A percentile compares a stretch with the other conserved stretches of the same genome.
Conservation (phyloP, 2,888 invertebrate genomes). For the Macrophya alboannulata region DNA sequence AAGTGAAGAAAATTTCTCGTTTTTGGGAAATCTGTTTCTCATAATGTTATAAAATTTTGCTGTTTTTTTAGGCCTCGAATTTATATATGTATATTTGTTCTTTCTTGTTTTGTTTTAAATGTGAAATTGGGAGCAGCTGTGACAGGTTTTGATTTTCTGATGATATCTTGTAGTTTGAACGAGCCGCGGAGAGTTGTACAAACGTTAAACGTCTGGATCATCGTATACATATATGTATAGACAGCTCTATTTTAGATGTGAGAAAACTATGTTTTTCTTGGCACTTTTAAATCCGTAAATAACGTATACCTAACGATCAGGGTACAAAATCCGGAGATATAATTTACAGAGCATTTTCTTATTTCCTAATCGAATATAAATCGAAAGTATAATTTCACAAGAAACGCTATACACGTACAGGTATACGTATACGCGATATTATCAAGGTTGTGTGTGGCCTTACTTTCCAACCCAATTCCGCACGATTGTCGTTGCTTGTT, state of each 20-base stretch:
- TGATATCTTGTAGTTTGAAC: background rate
- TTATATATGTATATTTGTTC: background rate
- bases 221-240: too few relatives aligned
- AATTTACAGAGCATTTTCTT: constrained; percentile 22
- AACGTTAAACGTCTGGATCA: background rate
- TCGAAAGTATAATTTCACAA: constrained; percentile 57
- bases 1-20: background rate
- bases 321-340: background rate
- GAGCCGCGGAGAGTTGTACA: background rate
- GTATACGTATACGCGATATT: constrained; percentile 36
- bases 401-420: background rate
- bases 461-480: constrained; percentile 73
- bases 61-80: too few relatives aligned
- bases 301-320: background rate
- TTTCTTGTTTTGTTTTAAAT: background rate
- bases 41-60: background rate
- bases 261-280: background rate
- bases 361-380: constrained; percentile 27
- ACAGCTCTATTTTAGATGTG: constrained; percentile 3
- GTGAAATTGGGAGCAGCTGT: background rate
- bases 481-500: constrained; percentile 58
- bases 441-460: constrained; percentile 56
- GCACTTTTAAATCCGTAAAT: background rate
- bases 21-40: background rate
- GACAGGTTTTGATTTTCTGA: background rate